Conservation (phyloP, 2,888 invertebrate species). For the Linnaemya tessellans region DNA sequence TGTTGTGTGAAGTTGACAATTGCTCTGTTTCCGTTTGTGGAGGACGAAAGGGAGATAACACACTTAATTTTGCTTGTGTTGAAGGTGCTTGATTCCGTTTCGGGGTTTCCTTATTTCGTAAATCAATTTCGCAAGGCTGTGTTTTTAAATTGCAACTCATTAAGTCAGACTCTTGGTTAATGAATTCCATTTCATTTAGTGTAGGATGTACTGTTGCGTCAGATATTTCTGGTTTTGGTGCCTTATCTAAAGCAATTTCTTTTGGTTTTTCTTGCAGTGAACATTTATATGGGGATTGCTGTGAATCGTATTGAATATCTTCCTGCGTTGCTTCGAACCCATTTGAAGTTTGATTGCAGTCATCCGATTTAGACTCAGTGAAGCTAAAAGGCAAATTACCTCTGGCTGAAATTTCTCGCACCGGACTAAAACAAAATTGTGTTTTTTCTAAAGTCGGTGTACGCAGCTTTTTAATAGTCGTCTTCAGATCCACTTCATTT, state of each 20-base stretch:
- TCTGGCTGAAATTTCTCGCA: not conserved
- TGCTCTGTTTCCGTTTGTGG: not conserved
- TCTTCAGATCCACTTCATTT: conserved; percentile 88
- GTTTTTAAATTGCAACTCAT: too few species aligned
- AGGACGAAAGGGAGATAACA: not conserved
- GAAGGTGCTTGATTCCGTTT: not conserved
- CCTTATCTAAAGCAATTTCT: not conserved
- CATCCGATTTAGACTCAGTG: not conserved
- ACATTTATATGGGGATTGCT: not conserved
- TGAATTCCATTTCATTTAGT: not conserved
- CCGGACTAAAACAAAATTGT: conserved; percentile 50
- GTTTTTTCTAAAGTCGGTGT: conserved; percentile 84
- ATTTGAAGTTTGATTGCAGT: not conserved
- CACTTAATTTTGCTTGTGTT: conserved; percentile 15
- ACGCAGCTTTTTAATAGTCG: conserved; percentile 87
- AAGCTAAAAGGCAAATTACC: not conserved
- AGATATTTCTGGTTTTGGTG: not conserved
- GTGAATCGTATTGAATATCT: not conserved
- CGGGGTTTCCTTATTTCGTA: not conserved
- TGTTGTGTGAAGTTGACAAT: too few species aligned
- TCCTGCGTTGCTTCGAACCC: not conserved
- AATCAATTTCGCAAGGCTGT: not conserved
- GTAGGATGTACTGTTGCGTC: not conserved
- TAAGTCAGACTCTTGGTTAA: not conserved
- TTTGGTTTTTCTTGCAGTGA: not conserved